Evolutionary conservation across 2,888 invertebrate genomes (phyloP).

Genomic region (Conistra vaccinii): DNA sequence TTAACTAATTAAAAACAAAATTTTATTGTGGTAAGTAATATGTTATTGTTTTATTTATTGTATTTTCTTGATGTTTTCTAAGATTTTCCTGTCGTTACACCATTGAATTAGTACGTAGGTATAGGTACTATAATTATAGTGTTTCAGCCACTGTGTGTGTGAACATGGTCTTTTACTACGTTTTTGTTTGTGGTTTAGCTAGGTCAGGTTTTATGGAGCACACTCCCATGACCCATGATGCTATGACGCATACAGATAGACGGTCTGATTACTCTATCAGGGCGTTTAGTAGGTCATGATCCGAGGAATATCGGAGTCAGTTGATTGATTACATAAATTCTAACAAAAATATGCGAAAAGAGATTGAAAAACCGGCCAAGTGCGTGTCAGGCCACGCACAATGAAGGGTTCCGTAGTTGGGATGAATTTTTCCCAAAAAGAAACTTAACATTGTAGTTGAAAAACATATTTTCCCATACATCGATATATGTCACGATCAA

Average conservation of each 20-base stretch:
- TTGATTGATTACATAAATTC: slow-evolving; percentile 4
- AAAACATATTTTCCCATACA: too few species aligned
- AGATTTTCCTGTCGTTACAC: not conserved
- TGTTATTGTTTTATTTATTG: not conserved
- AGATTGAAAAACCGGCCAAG: not conserved
- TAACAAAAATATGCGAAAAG: not conserved
- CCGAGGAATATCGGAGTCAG: not conserved
- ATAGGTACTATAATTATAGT: too few species aligned
- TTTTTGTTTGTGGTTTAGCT: slow-evolving; percentile 17
- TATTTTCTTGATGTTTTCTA: too few species aligned
- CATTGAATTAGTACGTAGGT: not conserved
- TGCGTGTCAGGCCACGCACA: too few species aligned
- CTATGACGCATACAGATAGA: slow-evolving; percentile 7
- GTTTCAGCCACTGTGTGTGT: not conserved
- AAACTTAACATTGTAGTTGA: too few species aligned
- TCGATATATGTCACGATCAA: too few species aligned
- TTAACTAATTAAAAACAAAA: not conserved
- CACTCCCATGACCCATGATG: slow-evolving; percentile 5
- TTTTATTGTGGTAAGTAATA: not conserved
- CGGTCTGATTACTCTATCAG: not conserved
- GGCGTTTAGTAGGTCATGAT: slow-evolving; percentile 5
- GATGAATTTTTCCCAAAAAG: too few species aligned
- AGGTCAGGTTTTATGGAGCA: slow-evolving; percentile 36
- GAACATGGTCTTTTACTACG: not conserved
- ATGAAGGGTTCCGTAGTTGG: too few species aligned